Evolutionary conservation across 2,888 invertebrate species (phyloP).

Genomic region (Physocephala rufipes): DNA sequence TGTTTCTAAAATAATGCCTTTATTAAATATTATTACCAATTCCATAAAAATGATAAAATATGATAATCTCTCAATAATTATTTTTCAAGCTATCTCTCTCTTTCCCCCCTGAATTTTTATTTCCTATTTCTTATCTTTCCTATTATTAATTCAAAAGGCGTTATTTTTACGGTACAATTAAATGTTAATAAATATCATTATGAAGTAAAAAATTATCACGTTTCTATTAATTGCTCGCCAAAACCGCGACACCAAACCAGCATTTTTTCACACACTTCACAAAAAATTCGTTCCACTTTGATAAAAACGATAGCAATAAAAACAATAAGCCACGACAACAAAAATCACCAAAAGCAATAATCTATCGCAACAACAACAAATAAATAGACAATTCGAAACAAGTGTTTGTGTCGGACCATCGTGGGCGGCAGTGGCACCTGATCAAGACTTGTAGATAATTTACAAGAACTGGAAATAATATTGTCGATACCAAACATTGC

Average conservation of each 20-base stretch:
- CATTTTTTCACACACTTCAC: conserved; percentile 16
- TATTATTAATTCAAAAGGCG: too few relatives aligned
- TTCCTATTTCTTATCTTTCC: not conserved
- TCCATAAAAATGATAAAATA: not conserved
- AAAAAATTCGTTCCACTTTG: not conserved
- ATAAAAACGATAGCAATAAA: too few relatives aligned
- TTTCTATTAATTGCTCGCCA: not conserved
- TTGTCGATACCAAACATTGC: not conserved
- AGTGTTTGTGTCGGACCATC: conserved; percentile 12
- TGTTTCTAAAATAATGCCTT: too few relatives aligned
- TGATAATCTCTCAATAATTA: not conserved
- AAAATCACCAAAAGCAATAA: too few relatives aligned
- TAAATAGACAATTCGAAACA: conserved; percentile 18
- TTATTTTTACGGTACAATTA: too few relatives aligned
- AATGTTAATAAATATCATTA: conserved; percentile 8
- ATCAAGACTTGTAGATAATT: too few relatives aligned
- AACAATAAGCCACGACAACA: too few relatives aligned
- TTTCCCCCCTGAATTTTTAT: not conserved
- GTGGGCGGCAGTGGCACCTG: conserved; percentile 4
- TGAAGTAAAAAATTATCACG: not conserved
- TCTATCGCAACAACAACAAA: too few relatives aligned
- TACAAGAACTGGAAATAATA: not conserved
- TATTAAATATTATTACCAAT: not conserved
- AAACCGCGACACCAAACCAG: not conserved
- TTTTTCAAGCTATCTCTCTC: not conserved